A percentile compares a stretch with the other conserved stretches of the same genome.
Evolutionary conservation across 1,140 invertebrate genomes (phyloP).

Genomic region (Sweltsa coloradensis): DNA sequence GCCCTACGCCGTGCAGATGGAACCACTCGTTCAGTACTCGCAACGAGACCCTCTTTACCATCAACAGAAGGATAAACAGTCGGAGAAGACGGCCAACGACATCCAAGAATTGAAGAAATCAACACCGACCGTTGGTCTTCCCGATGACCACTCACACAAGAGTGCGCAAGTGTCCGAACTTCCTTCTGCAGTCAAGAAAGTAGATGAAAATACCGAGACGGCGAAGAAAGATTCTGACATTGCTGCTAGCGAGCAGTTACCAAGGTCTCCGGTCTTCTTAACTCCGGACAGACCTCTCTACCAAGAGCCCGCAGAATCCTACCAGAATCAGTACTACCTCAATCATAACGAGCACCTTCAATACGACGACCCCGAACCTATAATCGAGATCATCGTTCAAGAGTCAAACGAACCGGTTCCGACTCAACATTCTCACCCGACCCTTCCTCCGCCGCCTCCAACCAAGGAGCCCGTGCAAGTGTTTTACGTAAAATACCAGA

Average conservation of each 20-base stretch:
- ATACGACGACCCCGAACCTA: conserved; percentile 72
- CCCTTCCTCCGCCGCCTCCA: conserved; percentile 32
- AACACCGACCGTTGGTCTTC: not conserved
- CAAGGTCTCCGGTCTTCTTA: not conserved
- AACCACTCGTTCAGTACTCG: conserved; percentile 63
- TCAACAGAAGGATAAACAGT: conserved; percentile 6
- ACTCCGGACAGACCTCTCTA: not conserved
- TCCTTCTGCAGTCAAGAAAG: not conserved
- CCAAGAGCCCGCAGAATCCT: not conserved
- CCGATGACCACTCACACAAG: not conserved
- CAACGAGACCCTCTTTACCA: conserved; percentile 63
- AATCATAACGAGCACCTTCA: conserved; percentile 26
- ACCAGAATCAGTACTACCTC: not conserved
- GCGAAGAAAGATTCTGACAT: not conserved
- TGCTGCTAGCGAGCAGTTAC: not conserved
- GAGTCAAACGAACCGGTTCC: conserved; percentile 73
- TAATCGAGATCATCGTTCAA: conserved; percentile 83
- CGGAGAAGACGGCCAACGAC: conserved; percentile 2
- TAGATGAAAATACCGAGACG: not conserved
- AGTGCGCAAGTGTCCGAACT: not conserved
- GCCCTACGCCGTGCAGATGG: conserved; percentile 66
- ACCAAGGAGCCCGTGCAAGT: conserved; percentile 74
- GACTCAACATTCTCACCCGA: conserved; percentile 35
- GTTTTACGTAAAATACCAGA: conserved; percentile 81
- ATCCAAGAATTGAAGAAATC: conserved; percentile 3